Conservation (phyloP, 2,113 vertebrate genomes). For the Coregonus clupeaformis region DNA sequence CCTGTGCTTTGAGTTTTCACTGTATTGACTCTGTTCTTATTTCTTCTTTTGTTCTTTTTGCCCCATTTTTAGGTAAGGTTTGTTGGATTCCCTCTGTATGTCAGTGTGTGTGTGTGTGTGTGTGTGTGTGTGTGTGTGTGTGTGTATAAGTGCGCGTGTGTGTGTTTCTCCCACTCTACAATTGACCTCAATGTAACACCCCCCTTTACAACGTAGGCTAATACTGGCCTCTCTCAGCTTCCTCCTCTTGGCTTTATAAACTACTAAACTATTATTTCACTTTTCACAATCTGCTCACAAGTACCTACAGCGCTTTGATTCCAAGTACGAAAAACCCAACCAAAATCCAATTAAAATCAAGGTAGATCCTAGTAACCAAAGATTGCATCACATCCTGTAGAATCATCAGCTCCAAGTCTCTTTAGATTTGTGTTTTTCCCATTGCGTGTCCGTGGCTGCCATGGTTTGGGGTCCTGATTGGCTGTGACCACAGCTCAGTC, state of each 20-base stretch:
- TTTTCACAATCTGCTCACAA: slow-evolving; percentile 60
- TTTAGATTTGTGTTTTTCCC: slow-evolving; percentile 42
- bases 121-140: slow-evolving; percentile 53
- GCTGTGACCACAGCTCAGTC: slow-evolving; percentile 73
- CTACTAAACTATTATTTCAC: slow-evolving; percentile 71
- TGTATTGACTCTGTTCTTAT: slow-evolving; percentile 81
- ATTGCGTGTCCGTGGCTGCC: slow-evolving; percentile 70
- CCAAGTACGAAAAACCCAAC: slow-evolving; percentile 45
- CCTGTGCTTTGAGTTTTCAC: slow-evolving; percentile 75
- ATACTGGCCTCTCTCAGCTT: slow-evolving; percentile 73
- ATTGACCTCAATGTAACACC: slow-evolving; percentile 73
- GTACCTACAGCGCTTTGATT: slow-evolving; percentile 60
- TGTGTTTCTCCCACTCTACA: slow-evolving; percentile 68
- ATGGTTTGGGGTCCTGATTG: slow-evolving; percentile 63
- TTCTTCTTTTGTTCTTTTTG: slow-evolving; percentile 74
- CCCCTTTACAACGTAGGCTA: slow-evolving; percentile 74
- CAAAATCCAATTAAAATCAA: slow-evolving; percentile 67
- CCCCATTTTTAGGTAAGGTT: slow-evolving; percentile 80
- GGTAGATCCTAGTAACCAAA: slow-evolving; percentile 62
- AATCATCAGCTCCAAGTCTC: slow-evolving; percentile 58
- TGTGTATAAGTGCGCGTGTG: slow-evolving; percentile 43
- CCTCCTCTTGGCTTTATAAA: slow-evolving; percentile 73
- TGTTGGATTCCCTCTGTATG: slow-evolving; percentile 76
- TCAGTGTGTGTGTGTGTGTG: slow-evolving; percentile 58
- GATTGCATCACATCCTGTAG: slow-evolving; percentile 65